Base-by-base conservation (phyloP, 1,140 invertebrate species). In the Mamestra configurata region DNA sequence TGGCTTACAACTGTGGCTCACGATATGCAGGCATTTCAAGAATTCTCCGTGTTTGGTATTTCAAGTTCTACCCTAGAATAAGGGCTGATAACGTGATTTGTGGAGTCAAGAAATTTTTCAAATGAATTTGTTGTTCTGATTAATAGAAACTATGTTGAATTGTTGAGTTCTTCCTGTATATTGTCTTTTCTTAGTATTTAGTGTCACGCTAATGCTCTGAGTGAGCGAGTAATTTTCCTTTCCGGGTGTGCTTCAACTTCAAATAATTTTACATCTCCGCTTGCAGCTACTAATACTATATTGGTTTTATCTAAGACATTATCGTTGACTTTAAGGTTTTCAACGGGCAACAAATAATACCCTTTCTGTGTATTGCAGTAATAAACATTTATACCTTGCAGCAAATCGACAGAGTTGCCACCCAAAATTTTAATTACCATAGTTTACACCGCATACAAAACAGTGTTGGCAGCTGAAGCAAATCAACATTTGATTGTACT, bases 401-500 rank as follows among this genome's bases (percentile, higher is more conserved):
- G 8, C 37, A 59, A 75, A 59, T 40, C 53, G 49, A 3, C 27
- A 43, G 37, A 22, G 46, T 31, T 53, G 20, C 51, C 51, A 24
- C 53, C 71, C 71, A 43, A 77, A 68, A 77, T 55, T 68, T 77
- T 77, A 66, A 79, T 79, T 71, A 79, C 49, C 40, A 70, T 37
- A 78, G 51, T 79, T 79, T 59, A 55, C 53, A 59, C 10, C 24
- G 86, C 86, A 89, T 92, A 91, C 92, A 92, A 93, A 93, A 86
- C 88, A 86, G 83, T 87, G 85, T 88, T 91, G 88, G 90, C 91
- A 90, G 89, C 88, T 80, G 70, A 77, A 86, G 87, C 91, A 92
- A 93, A 93, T 93, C 93, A 94, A 92, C 90, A 88, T 94, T 94
- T 92, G 92, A 93, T 93, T 94, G 89, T 94, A 91, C 82, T 88